Evolutionary conservation across 2,113 vertebrate genomes (phyloP).

Genomic region (Orthochromis malagaraziensis): DNA sequence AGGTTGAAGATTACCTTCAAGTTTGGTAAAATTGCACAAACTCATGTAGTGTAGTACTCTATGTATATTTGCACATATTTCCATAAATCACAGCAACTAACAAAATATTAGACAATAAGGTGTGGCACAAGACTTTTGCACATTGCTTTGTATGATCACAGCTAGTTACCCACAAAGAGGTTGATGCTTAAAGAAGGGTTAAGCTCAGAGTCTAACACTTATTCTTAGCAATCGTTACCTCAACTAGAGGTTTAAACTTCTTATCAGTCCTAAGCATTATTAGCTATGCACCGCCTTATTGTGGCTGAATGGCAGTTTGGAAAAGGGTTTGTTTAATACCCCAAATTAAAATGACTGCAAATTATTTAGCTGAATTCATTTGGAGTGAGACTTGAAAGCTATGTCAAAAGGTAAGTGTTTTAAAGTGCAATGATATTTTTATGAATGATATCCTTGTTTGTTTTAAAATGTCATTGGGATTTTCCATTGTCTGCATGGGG

Average conservation of each 20-base stretch:
- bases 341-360: background rate
- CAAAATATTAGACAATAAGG: background rate
- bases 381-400: background rate
- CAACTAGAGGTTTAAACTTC: background rate
- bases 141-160: background rate
- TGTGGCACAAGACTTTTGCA: background rate
- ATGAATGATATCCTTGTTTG: conserved; percentile 13
- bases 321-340: background rate
- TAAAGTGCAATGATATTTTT: conserved; percentile 11
- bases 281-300: background rate
- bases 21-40: background rate
- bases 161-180: background rate
- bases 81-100: background rate
- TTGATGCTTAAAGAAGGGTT: background rate
- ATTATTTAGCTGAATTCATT: background rate
- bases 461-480: conserved; percentile 31
- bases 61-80: background rate
- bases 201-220: background rate
- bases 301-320: background rate
- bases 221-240: background rate
- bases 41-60: background rate
- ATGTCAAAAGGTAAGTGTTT: conserved; percentile 20
- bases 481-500: conserved; percentile 38
- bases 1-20: background rate
- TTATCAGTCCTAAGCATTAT: background rate